Percentiles rank a stretch among this genome's conserved stretches.
These are phyloP conservation scores for Macrotis lagotis DNA, from an alignment of 2,113 vertebrate species.

Conservation along the genomic window DNA sequence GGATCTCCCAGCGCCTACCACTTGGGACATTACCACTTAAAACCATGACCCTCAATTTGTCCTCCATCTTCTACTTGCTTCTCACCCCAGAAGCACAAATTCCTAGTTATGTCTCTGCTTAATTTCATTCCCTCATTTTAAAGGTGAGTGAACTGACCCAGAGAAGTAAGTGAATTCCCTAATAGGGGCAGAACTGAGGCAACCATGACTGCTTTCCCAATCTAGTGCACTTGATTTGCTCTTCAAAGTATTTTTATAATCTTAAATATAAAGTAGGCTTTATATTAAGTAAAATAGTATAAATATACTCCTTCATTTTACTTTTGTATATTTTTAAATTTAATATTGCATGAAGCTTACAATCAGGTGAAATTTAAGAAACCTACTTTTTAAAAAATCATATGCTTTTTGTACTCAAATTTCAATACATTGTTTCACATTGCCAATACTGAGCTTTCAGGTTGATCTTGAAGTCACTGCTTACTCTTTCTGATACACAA, in stretches of 20 bases:
- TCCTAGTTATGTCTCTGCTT: constrained; percentile 44
- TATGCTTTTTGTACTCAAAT: constrained; percentile 47
- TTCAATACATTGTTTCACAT: constrained; percentile 60
- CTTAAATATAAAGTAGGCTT: background rate
- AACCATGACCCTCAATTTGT: background rate
- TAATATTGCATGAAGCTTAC: background rate
- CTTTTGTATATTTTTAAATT: background rate
- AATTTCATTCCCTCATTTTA: background rate
- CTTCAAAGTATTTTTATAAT: background rate
- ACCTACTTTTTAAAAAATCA: constrained; percentile 33
- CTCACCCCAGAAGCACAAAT: background rate
- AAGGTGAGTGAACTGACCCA: background rate
- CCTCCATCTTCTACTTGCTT: background rate
- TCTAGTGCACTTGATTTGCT: background rate
- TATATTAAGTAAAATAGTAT: background rate
- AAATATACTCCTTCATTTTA: background rate
- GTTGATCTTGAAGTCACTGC: constrained; percentile 79
- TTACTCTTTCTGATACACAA: constrained; percentile 68
- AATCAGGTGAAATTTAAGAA: background rate
- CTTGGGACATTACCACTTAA: background rate
- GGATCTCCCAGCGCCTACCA: background rate
- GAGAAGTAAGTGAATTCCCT: background rate
- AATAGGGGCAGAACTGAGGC: background rate
- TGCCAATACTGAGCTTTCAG: constrained; percentile 64
- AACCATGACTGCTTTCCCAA: background rate